A percentile compares a stretch with the other conserved stretches of the same genome.
Conservation (phyloP, 2,888 invertebrate species). For the Diplolepis rosae region DNA sequence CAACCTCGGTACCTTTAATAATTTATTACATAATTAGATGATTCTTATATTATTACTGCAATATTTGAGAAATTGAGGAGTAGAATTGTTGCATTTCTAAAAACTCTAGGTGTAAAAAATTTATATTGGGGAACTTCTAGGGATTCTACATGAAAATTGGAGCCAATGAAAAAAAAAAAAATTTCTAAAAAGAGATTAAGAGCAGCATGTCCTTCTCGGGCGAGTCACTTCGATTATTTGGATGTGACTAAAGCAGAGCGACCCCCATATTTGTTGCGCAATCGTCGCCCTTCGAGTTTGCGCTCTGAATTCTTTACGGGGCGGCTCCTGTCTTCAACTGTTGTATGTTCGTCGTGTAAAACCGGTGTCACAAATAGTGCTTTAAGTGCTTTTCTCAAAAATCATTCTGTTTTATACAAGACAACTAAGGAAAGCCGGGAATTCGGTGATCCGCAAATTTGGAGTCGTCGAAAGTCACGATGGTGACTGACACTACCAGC, state of each 20-base stretch:
- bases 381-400: conserved; percentile 27
- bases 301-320: conserved; percentile 60
- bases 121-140: no score
- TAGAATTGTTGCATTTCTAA: no score
- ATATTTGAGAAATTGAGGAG: no score
- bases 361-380: conserved; percentile 48
- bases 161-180: neutral
- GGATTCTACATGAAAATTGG: no score
- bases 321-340: conserved; percentile 62
- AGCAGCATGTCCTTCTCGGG: neutral
- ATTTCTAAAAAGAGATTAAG: neutral
- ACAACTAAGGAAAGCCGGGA: conserved; percentile 11
- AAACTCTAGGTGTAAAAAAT: no score
- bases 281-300: conserved; percentile 66
- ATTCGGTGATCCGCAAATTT: conserved; percentile 13
- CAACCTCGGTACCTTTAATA: no score
- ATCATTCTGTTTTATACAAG: conserved; percentile 8
- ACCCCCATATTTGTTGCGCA: conserved; percentile 47
- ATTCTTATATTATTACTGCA: no score
- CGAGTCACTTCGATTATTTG: conserved; percentile 9
- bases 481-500: conserved; percentile 70
- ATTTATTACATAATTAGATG: no score
- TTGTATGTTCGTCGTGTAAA: conserved; percentile 39
- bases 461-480: conserved; percentile 47
- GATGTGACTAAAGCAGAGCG: conserved; percentile 32